Evolutionary conservation across 2,888 invertebrate genomes (phyloP).

Genomic region (Catocala fraxini): DNA sequence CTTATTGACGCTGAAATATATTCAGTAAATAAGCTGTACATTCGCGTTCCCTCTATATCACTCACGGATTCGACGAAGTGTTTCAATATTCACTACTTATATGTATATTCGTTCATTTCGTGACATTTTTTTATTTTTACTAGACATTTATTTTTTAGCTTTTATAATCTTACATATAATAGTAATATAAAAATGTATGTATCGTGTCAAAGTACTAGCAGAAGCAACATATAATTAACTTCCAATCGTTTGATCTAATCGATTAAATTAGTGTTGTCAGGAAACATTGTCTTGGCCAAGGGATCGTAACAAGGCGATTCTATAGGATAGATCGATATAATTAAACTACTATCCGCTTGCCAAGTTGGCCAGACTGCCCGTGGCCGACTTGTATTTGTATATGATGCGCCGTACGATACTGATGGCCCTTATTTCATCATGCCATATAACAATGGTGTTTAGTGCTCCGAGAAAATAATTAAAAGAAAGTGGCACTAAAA

Average conservation of each 20-base stretch:
- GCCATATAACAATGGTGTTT: conserved; percentile 18
- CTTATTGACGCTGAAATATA: neutral
- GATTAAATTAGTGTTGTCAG: conserved; percentile 29
- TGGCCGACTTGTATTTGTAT: conserved; percentile 61
- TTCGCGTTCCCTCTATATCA: neutral
- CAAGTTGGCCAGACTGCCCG: conserved; percentile 79
- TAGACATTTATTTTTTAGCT: too few relatives aligned
- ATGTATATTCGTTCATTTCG: neutral
- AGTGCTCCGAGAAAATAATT: conserved; percentile 16
- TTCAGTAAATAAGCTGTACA: neutral
- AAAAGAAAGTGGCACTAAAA: conserved; percentile 20
- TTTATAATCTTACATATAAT: too few relatives aligned
- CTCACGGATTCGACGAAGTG: neutral
- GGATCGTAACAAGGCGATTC: conserved; percentile 57
- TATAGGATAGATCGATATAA: conserved; percentile 72
- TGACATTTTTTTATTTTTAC: neutral
- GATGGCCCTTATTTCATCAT: conserved; percentile 28
- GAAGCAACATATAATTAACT: too few relatives aligned
- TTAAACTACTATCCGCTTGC: conserved; percentile 73
- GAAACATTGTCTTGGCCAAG: conserved; percentile 53
- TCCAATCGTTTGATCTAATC: too few relatives aligned
- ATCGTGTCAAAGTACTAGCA: too few relatives aligned
- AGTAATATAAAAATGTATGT: too few relatives aligned
- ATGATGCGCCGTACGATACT: conserved; percentile 28
- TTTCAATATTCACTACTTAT: neutral